Conservation (phyloP, 2,888 invertebrate genomes). For the Heliconius sara region DNA sequence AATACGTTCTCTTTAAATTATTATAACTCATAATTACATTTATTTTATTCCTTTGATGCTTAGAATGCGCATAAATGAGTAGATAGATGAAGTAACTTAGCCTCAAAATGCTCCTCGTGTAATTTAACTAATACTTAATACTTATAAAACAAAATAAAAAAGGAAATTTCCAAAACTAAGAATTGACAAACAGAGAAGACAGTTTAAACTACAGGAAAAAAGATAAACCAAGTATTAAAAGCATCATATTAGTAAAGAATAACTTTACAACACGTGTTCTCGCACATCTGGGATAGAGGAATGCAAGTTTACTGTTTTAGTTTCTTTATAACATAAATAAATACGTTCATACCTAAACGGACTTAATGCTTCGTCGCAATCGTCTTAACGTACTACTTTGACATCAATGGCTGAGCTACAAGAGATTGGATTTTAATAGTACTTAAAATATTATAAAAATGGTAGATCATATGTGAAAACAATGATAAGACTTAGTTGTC, state of each 20-base stretch:
- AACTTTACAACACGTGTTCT: slow-evolving; percentile 40
- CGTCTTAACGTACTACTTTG: background rate
- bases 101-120: too few species aligned
- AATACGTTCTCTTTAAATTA: too few species aligned
- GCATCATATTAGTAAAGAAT: slow-evolving; percentile 29
- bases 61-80: too few species aligned
- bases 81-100: too few species aligned
- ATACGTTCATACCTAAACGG: slow-evolving; percentile 17
- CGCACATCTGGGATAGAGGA: slow-evolving; percentile 47
- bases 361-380: background rate
- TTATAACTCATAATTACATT: too few species aligned
- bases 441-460: too few species aligned
- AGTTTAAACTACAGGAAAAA: background rate
- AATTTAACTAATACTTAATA: too few species aligned
- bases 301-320: slow-evolving; percentile 42
- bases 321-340: slow-evolving; percentile 44
- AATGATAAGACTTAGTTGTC: too few species aligned
- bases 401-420: background rate
- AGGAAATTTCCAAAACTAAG: background rate
- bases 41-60: too few species aligned
- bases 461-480: too few species aligned
- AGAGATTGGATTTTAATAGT: background rate
- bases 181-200: background rate
- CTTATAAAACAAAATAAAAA: too few species aligned
- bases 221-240: background rate